Evolutionary conservation across 2,888 invertebrate species (phyloP), one percentile per base, ranked within the genome.

Genomic region (Pterostichus madidus): DNA sequence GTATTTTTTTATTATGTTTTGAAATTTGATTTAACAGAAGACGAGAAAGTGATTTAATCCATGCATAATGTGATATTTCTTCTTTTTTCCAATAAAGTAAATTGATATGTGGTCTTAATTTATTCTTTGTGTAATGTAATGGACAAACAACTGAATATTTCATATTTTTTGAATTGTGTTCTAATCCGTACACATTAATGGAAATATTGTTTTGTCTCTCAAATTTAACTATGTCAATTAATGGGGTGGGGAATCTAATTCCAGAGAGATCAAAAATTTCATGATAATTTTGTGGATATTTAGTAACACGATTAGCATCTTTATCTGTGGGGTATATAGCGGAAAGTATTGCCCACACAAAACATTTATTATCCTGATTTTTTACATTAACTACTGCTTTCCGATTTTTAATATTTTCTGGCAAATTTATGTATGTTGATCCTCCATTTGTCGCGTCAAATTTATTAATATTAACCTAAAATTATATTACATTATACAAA

Each of bases 191-290:
- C 7, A 84, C 83, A 52, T 85, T 84, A 7, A 84, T 56, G n/a
- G 79, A 73, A 10, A 85, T 83, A 35, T 84, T 59, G 73, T 85
- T 85, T 11, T 82, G 6, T 15, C 83, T 76, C 83, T 85, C 85
- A 83, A 85, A 85, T 46, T 79, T 81, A n/a, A 46, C 3, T 31
- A 85, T 84, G 31, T 85, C 82, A 85, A 53, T 85, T 75, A 75
- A 52, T 52, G 53, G 46, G 17, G 31, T 75, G 1, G 52, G 75
- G 52, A 75, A 52, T n/a, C 46, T 6, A 24, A 75, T 75, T n/a
- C 49, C 49, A n/a, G 75, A 24, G 6, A 75, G 24, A 46, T 75
- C n/a, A 31, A 75, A 52, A 39, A 75, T 75, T 11, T 75, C 31
- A 8, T 17, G 1, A 52, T 49, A 52, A 75, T 75, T 52, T 31